phyloP scores from a whole-genome alignment of 2,797 vertebrate species.

The Myioborus melanocephalus region DNA sequence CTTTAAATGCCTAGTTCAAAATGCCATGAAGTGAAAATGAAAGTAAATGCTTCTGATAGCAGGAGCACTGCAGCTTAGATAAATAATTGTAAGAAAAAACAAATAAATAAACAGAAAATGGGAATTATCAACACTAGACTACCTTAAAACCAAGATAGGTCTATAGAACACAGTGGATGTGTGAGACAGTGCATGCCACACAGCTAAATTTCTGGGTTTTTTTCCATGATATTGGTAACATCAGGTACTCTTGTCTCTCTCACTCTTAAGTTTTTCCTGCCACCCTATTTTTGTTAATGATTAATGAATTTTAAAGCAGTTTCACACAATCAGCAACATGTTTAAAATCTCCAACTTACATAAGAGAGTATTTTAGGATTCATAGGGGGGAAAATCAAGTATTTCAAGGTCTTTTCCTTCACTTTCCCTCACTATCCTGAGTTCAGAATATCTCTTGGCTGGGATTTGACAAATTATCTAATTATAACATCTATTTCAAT shows the following conservation, averaged over 20 bases:
- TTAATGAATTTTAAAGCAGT: neutral
- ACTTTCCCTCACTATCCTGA: neutral
- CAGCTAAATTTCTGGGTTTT: neutral
- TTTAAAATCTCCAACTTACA: neutral
- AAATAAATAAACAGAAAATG: conserved; percentile 7
- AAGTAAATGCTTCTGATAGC: conserved; percentile 28
- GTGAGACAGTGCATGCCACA: conserved; percentile 2
- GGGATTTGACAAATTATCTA: neutral
- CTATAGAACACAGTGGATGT: neutral
- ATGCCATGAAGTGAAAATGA: conserved; percentile 58
- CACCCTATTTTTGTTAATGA: conserved; percentile 51
- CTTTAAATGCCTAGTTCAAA: neutral
- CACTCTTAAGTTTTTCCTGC: neutral
- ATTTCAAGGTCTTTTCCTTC: neutral
- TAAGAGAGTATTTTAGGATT: neutral
- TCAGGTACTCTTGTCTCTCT: conserved; percentile 8
- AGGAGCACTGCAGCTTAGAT: neutral
- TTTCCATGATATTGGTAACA: neutral
- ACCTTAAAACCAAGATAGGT: neutral
- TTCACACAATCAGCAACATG: neutral
- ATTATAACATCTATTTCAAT: neutral
- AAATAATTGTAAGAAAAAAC: neutral
- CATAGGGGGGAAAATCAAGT: rapidly evolving
- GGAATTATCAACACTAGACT: neutral
- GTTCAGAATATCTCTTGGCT: neutral